Evolutionary conservation across 2,797 vertebrate species (phyloP).

Genomic region (Epinephelus malabaricus): DNA sequence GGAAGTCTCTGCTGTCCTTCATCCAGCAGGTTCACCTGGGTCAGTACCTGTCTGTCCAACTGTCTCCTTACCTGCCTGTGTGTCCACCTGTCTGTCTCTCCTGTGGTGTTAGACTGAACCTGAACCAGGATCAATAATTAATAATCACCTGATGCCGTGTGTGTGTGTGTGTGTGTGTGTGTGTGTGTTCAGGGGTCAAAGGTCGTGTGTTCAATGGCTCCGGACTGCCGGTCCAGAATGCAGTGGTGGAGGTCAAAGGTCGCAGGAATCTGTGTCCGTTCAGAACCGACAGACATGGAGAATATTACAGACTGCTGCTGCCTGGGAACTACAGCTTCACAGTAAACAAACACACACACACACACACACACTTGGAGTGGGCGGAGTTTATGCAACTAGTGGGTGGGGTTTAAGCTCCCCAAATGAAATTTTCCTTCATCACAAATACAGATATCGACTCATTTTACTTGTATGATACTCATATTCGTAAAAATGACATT

Average conservation of each 20-base stretch:
- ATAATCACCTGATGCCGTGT: too few species aligned
- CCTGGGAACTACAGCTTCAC: conserved; percentile 91
- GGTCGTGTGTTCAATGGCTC: conserved; percentile 89
- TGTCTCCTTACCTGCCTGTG: conserved; percentile 61
- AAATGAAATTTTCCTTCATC: too few species aligned
- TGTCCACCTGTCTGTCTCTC: conserved; percentile 46
- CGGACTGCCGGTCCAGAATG: conserved; percentile 85
- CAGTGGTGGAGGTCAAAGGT: conserved; percentile 90
- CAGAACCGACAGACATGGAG: conserved; percentile 89
- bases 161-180: background rate
- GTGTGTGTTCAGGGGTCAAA: conserved; percentile 89
- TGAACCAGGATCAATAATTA: background rate
- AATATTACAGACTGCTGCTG: conserved; percentile 94
- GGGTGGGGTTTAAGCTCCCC: too few species aligned
- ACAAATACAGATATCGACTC: too few species aligned
- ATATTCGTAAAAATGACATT: too few species aligned
- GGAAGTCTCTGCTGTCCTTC: conserved; percentile 88
- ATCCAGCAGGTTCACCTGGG: conserved; percentile 94
- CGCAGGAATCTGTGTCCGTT: conserved; percentile 91
- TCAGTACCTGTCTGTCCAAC: conserved; percentile 74
- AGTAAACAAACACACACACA: conserved; percentile 71
- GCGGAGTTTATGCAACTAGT: too few species aligned
- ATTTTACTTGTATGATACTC: too few species aligned
- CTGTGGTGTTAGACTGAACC: background rate
- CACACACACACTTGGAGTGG: background rate